phyloP scores from a whole-genome alignment of 2,888 invertebrate genomes.

The Drosophila cognata region DNA sequence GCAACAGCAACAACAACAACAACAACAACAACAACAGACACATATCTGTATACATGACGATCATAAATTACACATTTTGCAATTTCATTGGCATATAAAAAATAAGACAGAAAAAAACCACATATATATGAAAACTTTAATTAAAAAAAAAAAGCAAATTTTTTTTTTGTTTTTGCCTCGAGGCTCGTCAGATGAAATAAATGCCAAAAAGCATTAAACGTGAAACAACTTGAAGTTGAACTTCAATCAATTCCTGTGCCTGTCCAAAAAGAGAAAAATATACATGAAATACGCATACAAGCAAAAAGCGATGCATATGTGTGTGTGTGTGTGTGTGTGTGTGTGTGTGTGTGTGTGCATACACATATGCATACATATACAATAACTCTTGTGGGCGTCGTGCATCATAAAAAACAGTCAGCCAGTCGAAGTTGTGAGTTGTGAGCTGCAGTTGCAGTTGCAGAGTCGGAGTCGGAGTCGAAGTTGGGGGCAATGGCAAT shows the following conservation, averaged over 20 bases:
- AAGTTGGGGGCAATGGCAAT: slow-evolving; percentile 25
- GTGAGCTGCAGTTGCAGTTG: slow-evolving; percentile 42
- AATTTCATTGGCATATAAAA: slow-evolving; percentile 17
- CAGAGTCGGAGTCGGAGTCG: slow-evolving; percentile 23
- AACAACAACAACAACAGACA: neutral
- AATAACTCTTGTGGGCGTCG: slow-evolving; percentile 76
- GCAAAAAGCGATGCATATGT: neutral
- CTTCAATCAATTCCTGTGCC: slow-evolving; percentile 71
- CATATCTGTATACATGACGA: neutral
- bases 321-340: neutral
- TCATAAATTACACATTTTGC: slow-evolving; percentile 37
- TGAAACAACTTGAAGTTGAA: slow-evolving; percentile 45
- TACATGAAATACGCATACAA: slow-evolving; percentile 13
- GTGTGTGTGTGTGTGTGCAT: slow-evolving; percentile 6
- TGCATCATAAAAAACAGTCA: slow-evolving; percentile 77
- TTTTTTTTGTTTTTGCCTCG: slow-evolving; percentile 14
- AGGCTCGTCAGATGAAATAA: slow-evolving; percentile 28
- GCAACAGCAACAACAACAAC: neutral
- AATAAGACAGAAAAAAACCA: neutral
- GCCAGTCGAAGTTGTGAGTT: slow-evolving; percentile 44
- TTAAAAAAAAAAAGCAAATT: slow-evolving; percentile 22
- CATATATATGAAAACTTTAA: slow-evolving; percentile 19
- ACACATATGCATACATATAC: slow-evolving; percentile 32
- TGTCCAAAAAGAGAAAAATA: slow-evolving; percentile 17
- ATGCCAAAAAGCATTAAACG: slow-evolving; percentile 43